These are phyloP conservation scores for Diplosoma virens DNA, from an alignment of 23 tunicate species.

Conservation along the genomic window DNA sequence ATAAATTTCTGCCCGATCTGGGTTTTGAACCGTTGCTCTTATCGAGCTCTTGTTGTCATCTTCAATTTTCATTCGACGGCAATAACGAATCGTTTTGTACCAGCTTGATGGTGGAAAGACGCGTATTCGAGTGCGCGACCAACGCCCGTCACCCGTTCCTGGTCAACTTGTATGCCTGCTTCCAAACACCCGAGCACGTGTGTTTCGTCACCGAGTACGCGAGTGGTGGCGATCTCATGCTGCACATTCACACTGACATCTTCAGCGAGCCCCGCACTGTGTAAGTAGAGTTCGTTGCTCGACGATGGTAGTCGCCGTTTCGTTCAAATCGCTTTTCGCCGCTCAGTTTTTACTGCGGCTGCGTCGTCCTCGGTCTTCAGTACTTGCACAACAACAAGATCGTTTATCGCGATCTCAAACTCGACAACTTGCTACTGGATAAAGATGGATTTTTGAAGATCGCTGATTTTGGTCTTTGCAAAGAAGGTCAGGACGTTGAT, in stretches of 20 bases:
- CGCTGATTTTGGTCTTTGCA: conserved; percentile 98
- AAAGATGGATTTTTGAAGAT: conserved; percentile 92
- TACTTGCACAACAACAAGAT: conserved; percentile 93
- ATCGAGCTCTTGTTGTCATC: too few relatives aligned
- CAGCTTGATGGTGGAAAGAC: conserved; percentile 95
- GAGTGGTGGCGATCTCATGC: conserved; percentile 98
- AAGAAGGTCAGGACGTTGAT: conserved; percentile 56
- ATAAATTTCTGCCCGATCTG: too few relatives aligned
- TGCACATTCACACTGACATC: conserved; percentile 97
- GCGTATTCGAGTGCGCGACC: conserved; percentile 94
- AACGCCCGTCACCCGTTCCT: conserved; percentile 87
- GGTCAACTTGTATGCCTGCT: conserved; percentile 90
- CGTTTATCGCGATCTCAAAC: conserved; percentile 95
- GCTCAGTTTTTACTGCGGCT: conserved; percentile 87
- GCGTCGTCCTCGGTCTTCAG: conserved; percentile 96
- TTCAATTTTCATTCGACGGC: too few relatives aligned
- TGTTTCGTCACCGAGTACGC: conserved; percentile 98
- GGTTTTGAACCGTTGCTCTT: too few relatives aligned
- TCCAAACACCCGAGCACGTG: conserved; percentile 93
- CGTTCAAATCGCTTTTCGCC: not conserved
- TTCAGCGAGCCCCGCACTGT: conserved; percentile 89
- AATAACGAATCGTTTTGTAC: too few relatives aligned
- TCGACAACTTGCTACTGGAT: conserved; percentile 93
- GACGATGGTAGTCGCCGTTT: not conserved
- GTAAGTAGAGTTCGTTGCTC: too few relatives aligned